These are phyloP conservation scores for Pristionchus pacificus DNA, from an alignment of 1,140 invertebrate genomes.

Conservation along the genomic window DNA sequence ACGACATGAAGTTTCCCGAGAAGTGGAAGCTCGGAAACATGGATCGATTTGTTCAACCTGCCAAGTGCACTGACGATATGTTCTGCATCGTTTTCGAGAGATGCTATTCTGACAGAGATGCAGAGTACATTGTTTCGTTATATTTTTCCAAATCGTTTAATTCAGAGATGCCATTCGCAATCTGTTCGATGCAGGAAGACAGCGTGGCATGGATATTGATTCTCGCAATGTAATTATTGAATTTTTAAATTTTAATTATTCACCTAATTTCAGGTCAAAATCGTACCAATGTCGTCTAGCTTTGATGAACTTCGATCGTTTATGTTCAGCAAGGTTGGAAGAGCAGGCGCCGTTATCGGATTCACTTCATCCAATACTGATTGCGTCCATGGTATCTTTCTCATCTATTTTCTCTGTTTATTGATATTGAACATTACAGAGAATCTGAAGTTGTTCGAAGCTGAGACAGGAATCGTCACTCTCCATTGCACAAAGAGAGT, in stretches of 20 bases:
- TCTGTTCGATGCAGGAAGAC: neutral
- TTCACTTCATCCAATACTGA: slow-evolving; percentile 17
- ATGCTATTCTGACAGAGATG: neutral
- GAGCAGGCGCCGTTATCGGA: slow-evolving; percentile 7
- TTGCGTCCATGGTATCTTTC: slow-evolving; percentile 13
- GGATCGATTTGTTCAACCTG: slow-evolving; percentile 13
- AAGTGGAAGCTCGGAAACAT: slow-evolving; percentile 7
- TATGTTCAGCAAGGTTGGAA: neutral
- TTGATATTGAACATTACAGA: slow-evolving; percentile 4
- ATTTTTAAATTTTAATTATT: no score
- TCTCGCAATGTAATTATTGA: neutral
- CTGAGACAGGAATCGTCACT: slow-evolving; percentile 16
- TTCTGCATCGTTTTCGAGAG: slow-evolving; percentile 20
- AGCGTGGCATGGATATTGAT: slow-evolving; percentile 2
- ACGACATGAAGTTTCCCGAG: slow-evolving; percentile 1
- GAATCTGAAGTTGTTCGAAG: slow-evolving; percentile 22
- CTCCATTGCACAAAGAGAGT: slow-evolving; percentile 21
- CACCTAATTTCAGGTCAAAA: no score
- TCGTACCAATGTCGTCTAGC: no score
- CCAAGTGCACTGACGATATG: neutral
- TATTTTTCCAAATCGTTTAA: neutral
- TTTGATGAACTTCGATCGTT: no score
- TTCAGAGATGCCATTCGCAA: slow-evolving; percentile 13
- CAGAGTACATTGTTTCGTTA: slow-evolving; percentile 3
- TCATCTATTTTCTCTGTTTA: neutral